Base-by-base conservation (phyloP, 1,140 invertebrate species). In the Choristoneura fumiferana region DNA sequence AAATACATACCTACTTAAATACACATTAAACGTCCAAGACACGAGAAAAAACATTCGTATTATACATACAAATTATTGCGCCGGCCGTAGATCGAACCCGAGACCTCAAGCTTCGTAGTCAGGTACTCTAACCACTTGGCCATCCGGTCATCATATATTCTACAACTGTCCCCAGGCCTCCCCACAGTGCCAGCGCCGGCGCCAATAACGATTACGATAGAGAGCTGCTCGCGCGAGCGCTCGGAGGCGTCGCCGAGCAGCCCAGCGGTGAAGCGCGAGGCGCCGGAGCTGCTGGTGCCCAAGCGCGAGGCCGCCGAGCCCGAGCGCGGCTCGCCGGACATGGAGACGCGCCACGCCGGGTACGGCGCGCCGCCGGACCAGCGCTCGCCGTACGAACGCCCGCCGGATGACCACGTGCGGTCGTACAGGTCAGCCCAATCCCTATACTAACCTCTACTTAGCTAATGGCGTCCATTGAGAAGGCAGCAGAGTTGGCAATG, bases 321-420 rank as follows among this genome's bases (percentile, higher is more conserved):
- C 63, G 91, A 94, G 61, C 93, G 93, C 33, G 94, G 95, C 81
- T 95, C 94, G 6, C 94, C 94, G 12, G 94, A 92, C 68, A 94
- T 95, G 92, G 94, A 95, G 73, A 91, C 93, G 57, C 90, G 90
- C 77, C 84, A 90, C 72, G 91, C 71, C 65, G 89, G 84, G 67
- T 92, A 92, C 81, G 89, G 83, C 71, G 86, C 91, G 79, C 91
- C 91, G 62, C 86, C 88, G 18, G 86, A 92, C 33, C 93, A 93
- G 65, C 87, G 93, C 5, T 93, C 93, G 8, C 91, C 93, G 0
- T 93, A 94, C 79, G 92, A 94, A 43, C 90, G 92, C 1, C 91
- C 93, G 69, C 91, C 91, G 34, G 91, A 92, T 54, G 90, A 92
- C 78, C 91, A 92, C 70, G 86, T 91, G 10, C 74, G 91, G 18